Conservation (phyloP, 2,113 vertebrate genomes). For the Oreotrochilus melanogaster region DNA sequence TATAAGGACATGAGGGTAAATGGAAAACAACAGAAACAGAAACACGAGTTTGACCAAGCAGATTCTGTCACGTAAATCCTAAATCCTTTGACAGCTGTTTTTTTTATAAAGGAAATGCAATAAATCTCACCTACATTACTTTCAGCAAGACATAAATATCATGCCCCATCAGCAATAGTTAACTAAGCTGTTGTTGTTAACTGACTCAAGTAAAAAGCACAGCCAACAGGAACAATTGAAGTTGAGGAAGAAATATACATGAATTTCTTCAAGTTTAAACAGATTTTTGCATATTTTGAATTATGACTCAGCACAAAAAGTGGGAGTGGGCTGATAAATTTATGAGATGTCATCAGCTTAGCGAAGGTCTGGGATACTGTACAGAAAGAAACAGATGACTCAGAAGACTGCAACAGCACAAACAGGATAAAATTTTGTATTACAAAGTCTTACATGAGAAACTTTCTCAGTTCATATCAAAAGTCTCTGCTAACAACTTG, state of each 20-base stretch:
- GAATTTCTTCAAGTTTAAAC: background rate
- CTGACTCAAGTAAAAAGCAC: background rate
- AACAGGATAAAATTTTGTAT: background rate
- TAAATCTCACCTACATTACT: background rate
- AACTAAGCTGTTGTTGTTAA: background rate
- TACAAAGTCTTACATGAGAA: background rate
- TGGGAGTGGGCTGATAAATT: conserved; percentile 2
- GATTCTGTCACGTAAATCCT: background rate
- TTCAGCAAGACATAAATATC: background rate
- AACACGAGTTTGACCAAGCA: background rate
- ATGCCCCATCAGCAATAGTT: background rate
- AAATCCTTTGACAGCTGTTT: background rate
- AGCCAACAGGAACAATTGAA: background rate
- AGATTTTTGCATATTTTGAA: conserved; percentile 39
- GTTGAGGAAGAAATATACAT: background rate
- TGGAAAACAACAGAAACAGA: background rate
- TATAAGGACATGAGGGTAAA: background rate
- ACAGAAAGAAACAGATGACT: conserved; percentile 34
- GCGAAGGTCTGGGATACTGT: background rate
- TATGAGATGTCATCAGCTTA: background rate
- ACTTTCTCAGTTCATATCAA: background rate
- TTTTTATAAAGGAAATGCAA: background rate
- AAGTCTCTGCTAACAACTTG: background rate
- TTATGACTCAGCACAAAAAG: conserved; percentile 57
- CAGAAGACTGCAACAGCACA: background rate